These are phyloP conservation scores for Bombycilla garrulus DNA, from an alignment of 2,113 vertebrate species.

Conservation along the genomic window DNA sequence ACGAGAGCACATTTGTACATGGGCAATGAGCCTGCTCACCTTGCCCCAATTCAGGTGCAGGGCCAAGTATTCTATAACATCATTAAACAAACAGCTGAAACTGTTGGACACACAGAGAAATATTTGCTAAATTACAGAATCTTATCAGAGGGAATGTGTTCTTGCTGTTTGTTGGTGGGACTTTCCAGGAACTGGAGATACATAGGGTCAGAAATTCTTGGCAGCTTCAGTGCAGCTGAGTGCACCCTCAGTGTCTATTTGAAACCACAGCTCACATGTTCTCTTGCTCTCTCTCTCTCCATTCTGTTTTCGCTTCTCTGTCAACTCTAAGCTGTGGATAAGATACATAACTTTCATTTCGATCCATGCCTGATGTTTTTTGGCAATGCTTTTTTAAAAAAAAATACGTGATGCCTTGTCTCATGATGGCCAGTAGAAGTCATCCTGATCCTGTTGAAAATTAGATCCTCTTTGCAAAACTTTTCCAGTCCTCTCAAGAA, in stretches of 20 bases:
- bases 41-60: background rate
- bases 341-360: background rate
- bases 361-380: background rate
- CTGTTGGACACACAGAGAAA: slow-evolving; percentile 47
- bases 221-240: background rate
- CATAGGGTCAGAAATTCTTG: slow-evolving; percentile 34
- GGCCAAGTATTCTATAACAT: slow-evolving; percentile 23
- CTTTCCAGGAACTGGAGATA: slow-evolving; percentile 57
- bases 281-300: background rate
- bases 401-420: background rate
- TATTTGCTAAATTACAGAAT: slow-evolving; percentile 56
- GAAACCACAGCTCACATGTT: background rate
- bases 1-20: background rate
- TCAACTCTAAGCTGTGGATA: background rate
- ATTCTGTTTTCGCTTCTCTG: background rate
- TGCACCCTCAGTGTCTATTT: background rate
- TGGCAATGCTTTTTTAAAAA: background rate
- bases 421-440: background rate
- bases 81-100: slow-evolving; percentile 50
- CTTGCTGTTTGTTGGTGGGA: slow-evolving; percentile 22
- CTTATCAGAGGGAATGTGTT: slow-evolving; percentile 46
- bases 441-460: background rate
- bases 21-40: background rate
- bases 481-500: background rate
- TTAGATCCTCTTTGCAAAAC: background rate